Evolutionary conservation across 2,888 invertebrate species (phyloP), one percentile per base, ranked within the genome.

Genomic region (Scaptomyza flava): DNA sequence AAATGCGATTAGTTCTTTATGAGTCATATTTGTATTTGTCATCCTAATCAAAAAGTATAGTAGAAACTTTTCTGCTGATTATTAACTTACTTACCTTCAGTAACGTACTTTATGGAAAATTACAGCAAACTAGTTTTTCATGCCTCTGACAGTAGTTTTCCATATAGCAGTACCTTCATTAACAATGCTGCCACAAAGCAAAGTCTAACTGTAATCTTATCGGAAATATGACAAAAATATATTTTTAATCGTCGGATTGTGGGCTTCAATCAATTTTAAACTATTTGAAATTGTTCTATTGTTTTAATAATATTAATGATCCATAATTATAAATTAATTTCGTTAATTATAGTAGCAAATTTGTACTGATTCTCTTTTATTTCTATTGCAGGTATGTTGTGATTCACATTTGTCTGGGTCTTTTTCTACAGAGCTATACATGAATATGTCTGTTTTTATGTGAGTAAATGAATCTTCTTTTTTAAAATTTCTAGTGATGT

Each of bases 341-440:
- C 27, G 27, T 6, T 27, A 27, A 27, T 27, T 27, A 27, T 0
- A 23, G 23, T 2, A 23, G 33, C 12, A 4, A 5, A 4, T 34
- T 34, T 34, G 12, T 36, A 36, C 2, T 7, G 2, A 27, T 42
- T 51, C 42, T 59, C 6, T 56, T 34, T 79, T 41, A 52, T 65
- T 64, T 70, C 50, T 12, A 9, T 81, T 81, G 43, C 80, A 81
- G 88, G 83, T 88, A 88, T 79, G 83, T 81, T 75, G 41, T 62
- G 62, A 59, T 43, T 52, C 56, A 53, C 38, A 30, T 36, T 8
- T 36, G 7, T n/a, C n/a, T n/a, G 7, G 8, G 9, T 9, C 9
- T 31, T 31, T 6, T 4, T 4, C 27, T 27, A 27, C 27, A 0
- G 27, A 27, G 27, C 27, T 6, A 27, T 27, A 27, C 1, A 27